These are phyloP conservation scores for Rotaria sp. DNA, from an alignment of 2,888 invertebrate species.

Conservation along the genomic window DNA sequence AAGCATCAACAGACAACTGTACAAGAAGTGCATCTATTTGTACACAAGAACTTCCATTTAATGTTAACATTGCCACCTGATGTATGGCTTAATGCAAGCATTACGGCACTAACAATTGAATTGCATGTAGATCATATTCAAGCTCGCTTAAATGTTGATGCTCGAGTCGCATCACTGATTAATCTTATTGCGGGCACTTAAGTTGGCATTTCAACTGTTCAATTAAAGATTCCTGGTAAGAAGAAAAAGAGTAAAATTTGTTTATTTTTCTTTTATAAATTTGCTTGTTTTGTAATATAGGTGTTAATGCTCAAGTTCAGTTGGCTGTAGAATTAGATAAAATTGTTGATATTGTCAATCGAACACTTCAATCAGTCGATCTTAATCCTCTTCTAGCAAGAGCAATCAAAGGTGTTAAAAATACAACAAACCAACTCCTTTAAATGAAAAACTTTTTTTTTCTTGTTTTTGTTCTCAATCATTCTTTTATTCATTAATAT, in stretches of 20 bases:
- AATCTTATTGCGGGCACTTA: neutral
- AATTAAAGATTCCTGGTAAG: neutral
- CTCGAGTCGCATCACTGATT: neutral
- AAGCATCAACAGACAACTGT: neutral
- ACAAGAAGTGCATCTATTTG: neutral
- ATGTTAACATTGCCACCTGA: neutral
- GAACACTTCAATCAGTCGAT: neutral
- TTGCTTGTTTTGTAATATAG: neutral
- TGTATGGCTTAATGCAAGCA: neutral
- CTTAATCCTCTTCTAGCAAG: neutral
- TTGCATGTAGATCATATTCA: neutral
- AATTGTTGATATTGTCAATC: neutral
- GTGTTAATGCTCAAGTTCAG: neutral
- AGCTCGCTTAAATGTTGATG: neutral
- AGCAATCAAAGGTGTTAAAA: neutral
- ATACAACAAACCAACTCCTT: neutral
- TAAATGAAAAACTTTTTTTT: neutral
- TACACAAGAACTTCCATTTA: neutral
- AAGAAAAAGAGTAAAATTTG: neutral
- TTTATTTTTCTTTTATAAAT: neutral
- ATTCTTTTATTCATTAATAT: neutral
- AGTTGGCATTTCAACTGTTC: neutral
- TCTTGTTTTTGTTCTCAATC: neutral
- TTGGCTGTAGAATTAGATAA: neutral
- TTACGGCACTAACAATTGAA: neutral